A percentile compares a stretch with the other conserved stretches of the same genome.
Conservation (phyloP, 2,797 vertebrate species). For the Parauchenoglanis punctatus region DNA sequence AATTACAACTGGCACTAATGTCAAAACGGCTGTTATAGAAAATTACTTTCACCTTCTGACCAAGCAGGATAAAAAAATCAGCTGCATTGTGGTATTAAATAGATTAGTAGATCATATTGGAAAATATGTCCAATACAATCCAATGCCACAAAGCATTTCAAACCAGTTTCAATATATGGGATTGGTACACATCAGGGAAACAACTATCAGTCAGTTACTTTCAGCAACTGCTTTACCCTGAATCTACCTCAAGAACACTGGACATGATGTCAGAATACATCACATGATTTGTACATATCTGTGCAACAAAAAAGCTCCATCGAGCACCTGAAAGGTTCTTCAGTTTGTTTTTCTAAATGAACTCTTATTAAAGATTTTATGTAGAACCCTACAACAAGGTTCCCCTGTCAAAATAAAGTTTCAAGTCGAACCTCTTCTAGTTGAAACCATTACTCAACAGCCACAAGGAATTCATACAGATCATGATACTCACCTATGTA, state of each 20-base stretch:
- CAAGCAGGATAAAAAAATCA: background rate
- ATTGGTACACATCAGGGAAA: background rate
- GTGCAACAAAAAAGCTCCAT: background rate
- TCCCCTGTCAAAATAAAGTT: constrained; percentile 6
- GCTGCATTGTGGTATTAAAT: background rate
- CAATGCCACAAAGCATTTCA: background rate
- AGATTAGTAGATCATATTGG: background rate
- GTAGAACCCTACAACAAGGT: background rate
- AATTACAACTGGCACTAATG: background rate
- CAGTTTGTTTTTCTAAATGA: background rate
- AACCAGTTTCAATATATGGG: background rate
- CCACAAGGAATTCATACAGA: background rate
- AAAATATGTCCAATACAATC: background rate
- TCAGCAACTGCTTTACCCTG: background rate
- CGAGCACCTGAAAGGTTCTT: background rate
- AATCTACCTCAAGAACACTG: background rate
- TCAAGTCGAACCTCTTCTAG: background rate
- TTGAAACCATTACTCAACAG: background rate
- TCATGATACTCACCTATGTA: background rate
- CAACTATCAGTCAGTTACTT: background rate
- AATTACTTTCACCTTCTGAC: background rate
- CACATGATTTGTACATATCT: background rate
- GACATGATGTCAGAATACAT: background rate
- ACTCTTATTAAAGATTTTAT: background rate
- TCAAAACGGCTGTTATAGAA: background rate